Base-by-base conservation (phyloP, 2,113 vertebrate genomes). In the Pterocles orientalis region DNA sequence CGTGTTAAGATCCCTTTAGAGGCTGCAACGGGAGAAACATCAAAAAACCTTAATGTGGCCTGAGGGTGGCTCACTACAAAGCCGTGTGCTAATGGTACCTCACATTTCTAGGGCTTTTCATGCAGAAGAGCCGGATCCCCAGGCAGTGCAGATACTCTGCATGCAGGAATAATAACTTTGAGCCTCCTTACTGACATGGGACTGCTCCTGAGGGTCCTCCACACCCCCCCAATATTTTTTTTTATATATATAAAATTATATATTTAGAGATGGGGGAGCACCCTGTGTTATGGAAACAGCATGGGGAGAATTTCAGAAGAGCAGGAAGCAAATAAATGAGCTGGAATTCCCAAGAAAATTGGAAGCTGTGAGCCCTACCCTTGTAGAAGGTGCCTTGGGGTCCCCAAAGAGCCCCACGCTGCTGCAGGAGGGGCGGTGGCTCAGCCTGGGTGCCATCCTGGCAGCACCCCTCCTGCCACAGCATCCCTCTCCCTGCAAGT, bases 41-140 rank as follows among this genome's bases (percentile, higher is more conserved):
- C 91, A 97, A 95, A 95, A 97, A 97, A 86, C 9, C 60, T 68
- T 95, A 94, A 94, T 93, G 89, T 86, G 89, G 93, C 94, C 95
- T 95, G 75, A 96, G 95, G 95, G 91, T 91, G 71, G 87, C 90
- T 97, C 81, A 80, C 94, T 97, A 96, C 90, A 97, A 95, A 95
- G 93, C 68, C n/a, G 25, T 83, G 90, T 84, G 82, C 71, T 95
- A 90, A 88, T 92, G 91, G 93, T 88, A 95, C 85, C 64, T 94
- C 79, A 91, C 58, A 93, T 90, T 94, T 95, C 83, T 54, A 93
- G 53, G 58, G 94, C 75, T 92, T 92, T 87, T 91, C 58, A 94
- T 78, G 81, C 91, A 72, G 57, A 86, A 82, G 81, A 92, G 50
- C 69, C 76, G 34, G 53, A 92, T 92, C 88, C 50, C 62, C 77